Base-by-base conservation (phyloP, 1,140 invertebrate species). In the Capitella teleta region DNA sequence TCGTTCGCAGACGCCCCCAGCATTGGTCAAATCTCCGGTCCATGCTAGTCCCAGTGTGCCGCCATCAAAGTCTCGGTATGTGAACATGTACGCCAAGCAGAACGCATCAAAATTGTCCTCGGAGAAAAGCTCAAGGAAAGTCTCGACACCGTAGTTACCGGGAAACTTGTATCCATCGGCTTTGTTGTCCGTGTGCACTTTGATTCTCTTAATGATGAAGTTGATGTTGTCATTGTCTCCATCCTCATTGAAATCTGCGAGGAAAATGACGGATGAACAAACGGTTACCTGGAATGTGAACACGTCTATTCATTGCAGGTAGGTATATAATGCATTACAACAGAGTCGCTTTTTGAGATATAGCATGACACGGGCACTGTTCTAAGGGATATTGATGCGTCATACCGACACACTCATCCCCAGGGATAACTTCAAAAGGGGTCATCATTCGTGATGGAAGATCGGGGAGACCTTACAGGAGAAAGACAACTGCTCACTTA, bases 61-160 rank as follows among this genome's bases (percentile, higher is more conserved):
- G 14, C 89, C 89, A 19, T 86, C 88, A 67, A 96, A 97, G 73
- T 97, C 92, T 60, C 93, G 80, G 68, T 96, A 95, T 0, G 94
- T 98, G 70, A 98, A 96, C 30, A 98, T 88, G 68, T 98, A 98
- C 2, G 94, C 92, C 32, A 98, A 76, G 70, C 95, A 98, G 74
- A 96, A 98, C 64, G 87, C 85, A 60, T n/a, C 30, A n/a, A 32
- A 32, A n/a, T 32, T 32, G n/a, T 32, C 30, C 38, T 95, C 77
- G 8, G 93, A 97, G 70, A 98, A 92, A 16, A 96, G 78, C 76
- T 97, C 96, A 40, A 98, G 77, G 70, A 96, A 96, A 74, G 96
- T 97, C 66, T 93, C 89, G 23, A 95, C 91, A 5, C 87, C 88
- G 67, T 91, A 93, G 67, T 91, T 91, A 41, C 85, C 86, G 0